Base-by-base conservation (phyloP, 2,888 invertebrate genomes). In the Heliothis peltigera region DNA sequence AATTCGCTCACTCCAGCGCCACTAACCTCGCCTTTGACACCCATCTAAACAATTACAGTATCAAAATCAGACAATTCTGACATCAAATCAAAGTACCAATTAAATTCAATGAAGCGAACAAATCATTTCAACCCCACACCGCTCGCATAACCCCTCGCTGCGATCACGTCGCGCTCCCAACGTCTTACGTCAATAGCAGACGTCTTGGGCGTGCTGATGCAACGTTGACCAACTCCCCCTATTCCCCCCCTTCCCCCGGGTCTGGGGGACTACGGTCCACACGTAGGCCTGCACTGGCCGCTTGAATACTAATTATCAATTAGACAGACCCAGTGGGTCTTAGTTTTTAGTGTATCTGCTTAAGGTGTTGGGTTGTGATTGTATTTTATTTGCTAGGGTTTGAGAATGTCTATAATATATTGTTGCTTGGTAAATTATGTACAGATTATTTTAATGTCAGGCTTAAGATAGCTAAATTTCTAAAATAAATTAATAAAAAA, bases 301-400 rank as follows among this genome's bases (percentile, higher is more conserved):
- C 66, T 84, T 82, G 93, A 90, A 93, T 93, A 91, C 92, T 92
- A 92, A 93, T 93, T 92, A 91, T 91, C 91, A 92, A 92, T 92
- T 92, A 92, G 85, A 73, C 75, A 75, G 39, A 60, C 56, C 64
- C 70, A 57, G 56, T 64, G 49, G 64, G 64, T 57, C 60, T 70
- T 54, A 19, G 48, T 55, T 73, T 73, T 73, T 64, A 75, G 57
- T 49, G 43, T 51, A 46, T 21, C 46, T 47, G 60, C 59, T 75
- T 54, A 57, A 64, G 70, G 53, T 42, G 42, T 53, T 43, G 2
- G 10, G 28, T 62, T 22, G 4, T 0, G 35, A 32, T 35, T 44
- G 22, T 70, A 48, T 25, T 22, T 44, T 19, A 8, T 28, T 39
- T 63, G 32, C 10, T 17, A 22, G 39, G 43, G 18, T 44, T 44